phyloP scores from a whole-genome alignment of 1,140 invertebrate genomes.

The Bombus superbus region DNA sequence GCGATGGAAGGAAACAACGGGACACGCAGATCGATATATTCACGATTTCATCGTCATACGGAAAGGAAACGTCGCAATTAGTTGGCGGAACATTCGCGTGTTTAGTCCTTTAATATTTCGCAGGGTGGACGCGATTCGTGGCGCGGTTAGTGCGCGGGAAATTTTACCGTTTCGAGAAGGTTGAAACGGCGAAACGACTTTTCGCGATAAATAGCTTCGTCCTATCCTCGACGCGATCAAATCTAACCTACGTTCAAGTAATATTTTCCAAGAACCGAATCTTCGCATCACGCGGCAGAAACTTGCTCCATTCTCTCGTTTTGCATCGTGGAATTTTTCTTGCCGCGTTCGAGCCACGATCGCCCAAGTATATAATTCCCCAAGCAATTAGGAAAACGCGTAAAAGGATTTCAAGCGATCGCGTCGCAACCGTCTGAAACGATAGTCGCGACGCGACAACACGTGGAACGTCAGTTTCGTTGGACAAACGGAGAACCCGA shows the following conservation, averaged over 20 bases:
- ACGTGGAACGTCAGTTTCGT: background rate
- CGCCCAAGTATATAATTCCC: background rate
- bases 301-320: background rate
- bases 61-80: background rate
- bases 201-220: too few species aligned
- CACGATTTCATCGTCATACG: background rate
- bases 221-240: background rate
- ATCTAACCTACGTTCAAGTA: background rate
- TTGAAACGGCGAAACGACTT: too few species aligned
- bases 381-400: background rate
- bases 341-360: too few species aligned
- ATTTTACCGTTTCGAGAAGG: too few species aligned
- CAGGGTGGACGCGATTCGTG: too few species aligned
- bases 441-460: background rate
- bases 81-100: background rate
- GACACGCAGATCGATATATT: background rate
- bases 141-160: too few species aligned
- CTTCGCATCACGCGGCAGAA: background rate
- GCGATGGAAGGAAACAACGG: background rate
- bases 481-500: background rate
- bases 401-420: background rate
- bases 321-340: too few species aligned
- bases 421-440: too few species aligned
- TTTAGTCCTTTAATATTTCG: background rate
- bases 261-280: background rate